A percentile compares a stretch with the other conserved stretches of the same genome.
phyloP scores from a whole-genome alignment of 2,113 vertebrate species.

The Poeciliopsis occidentalis region DNA sequence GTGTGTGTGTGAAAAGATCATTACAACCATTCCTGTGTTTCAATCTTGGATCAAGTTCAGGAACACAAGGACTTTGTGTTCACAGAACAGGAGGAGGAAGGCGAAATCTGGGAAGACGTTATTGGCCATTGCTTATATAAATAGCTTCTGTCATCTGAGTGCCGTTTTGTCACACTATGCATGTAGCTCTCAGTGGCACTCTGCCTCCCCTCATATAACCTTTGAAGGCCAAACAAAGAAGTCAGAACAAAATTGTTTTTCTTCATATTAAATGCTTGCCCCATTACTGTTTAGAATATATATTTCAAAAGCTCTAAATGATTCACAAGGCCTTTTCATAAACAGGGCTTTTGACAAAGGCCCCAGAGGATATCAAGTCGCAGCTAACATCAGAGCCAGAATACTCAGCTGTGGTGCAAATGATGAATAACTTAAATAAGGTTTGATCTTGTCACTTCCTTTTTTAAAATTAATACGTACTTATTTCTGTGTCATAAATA shows the following conservation, averaged over 20 bases:
- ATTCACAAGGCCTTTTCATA: neutral
- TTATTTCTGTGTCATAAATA: neutral
- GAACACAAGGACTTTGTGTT: constrained; percentile 11
- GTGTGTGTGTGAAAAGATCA: constrained; percentile 35
- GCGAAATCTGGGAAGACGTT: constrained; percentile 26
- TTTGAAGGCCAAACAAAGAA: constrained; percentile 13
- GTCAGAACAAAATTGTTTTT: neutral
- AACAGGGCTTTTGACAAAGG: neutral
- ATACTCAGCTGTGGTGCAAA: neutral
- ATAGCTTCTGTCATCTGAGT: constrained; percentile 47
- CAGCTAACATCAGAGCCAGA: neutral
- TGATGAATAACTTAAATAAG: neutral
- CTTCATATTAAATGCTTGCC: neutral
- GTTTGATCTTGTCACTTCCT: neutral
- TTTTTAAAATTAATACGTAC: neutral
- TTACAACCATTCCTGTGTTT: constrained; percentile 31
- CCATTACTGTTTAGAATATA: constrained; percentile 9
- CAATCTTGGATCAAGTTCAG: constrained; percentile 23
- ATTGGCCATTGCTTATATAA: constrained; percentile 36
- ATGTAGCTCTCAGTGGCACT: constrained; percentile 19
- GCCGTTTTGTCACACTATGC: constrained; percentile 36
- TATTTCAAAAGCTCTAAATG: constrained; percentile 15
- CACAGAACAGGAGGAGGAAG: constrained; percentile 23
- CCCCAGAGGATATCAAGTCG: neutral
- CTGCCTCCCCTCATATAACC: constrained; percentile 5